A percentile compares a stretch with the other conserved stretches of the same genome.
phyloP scores from a whole-genome alignment of 2,797 vertebrate genomes.

The Clamator glandarius region DNA sequence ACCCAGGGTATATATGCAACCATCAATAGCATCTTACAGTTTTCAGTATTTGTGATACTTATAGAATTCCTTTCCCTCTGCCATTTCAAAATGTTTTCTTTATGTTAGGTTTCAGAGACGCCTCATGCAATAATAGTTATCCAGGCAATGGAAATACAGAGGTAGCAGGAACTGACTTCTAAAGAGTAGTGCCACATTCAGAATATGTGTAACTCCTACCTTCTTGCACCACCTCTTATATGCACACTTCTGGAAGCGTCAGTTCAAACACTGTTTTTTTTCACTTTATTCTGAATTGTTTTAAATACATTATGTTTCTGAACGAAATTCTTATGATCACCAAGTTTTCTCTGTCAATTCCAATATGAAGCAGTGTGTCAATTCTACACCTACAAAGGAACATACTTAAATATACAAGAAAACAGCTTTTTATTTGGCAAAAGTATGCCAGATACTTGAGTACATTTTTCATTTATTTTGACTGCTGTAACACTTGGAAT shows the following conservation, averaged over 20 bases:
- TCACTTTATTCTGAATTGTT: neutral
- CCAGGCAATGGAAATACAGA: neutral
- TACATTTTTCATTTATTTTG: neutral
- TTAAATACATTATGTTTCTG: neutral
- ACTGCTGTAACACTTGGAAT: accelerated
- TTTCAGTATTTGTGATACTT: neutral
- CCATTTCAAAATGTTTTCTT: neutral
- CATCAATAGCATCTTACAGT: neutral
- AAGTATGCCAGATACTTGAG: accelerated
- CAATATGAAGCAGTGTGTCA: neutral
- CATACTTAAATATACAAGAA: neutral
- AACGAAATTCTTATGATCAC: neutral
- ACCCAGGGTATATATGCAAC: neutral
- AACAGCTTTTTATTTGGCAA: neutral
- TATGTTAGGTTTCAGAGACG: neutral
- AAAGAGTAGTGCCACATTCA: neutral
- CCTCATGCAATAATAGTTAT: neutral
- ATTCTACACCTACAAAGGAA: neutral
- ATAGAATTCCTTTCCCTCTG: neutral
- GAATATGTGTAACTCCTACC: neutral
- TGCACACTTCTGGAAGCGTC: neutral
- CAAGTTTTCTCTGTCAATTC: neutral
- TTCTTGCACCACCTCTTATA: neutral
- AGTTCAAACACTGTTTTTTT: neutral
- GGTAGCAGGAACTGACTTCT: neutral